Conservation (phyloP, 2,113 vertebrate species). For the Garra rufa region DNA sequence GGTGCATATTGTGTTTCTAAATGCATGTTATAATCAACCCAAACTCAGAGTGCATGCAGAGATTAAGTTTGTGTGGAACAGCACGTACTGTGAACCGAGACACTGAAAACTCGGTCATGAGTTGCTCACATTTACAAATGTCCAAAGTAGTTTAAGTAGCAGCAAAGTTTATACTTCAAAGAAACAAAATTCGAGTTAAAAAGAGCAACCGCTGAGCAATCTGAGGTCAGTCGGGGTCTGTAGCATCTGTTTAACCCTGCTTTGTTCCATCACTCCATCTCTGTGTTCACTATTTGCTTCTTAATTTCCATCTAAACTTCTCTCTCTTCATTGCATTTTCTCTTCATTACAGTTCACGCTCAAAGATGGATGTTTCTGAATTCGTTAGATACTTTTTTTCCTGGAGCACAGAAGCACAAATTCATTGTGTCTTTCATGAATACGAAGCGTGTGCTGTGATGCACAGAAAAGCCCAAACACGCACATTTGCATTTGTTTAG, state of each 20-base stretch:
- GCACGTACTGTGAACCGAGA: too few species aligned
- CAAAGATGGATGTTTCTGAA: slow-evolving; percentile 35
- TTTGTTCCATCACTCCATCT: background rate
- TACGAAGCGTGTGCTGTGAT: slow-evolving; percentile 44
- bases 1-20: too few species aligned
- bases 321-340: slow-evolving; percentile 18
- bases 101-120: too few species aligned
- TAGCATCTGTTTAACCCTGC: slow-evolving; percentile 7
- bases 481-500: slow-evolving; percentile 55
- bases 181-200: background rate
- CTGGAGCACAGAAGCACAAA: slow-evolving; percentile 47
- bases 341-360: background rate
- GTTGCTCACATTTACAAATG: background rate
- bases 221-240: background rate
- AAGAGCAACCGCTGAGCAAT: background rate
- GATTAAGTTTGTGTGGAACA: too few species aligned
- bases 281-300: background rate
- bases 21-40: too few species aligned
- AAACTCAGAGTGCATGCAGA: background rate
- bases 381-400: slow-evolving; percentile 4
- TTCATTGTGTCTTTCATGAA: slow-evolving; percentile 48
- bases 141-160: background rate
- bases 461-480: slow-evolving; percentile 41
- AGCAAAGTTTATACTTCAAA: background rate
- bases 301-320: slow-evolving; percentile 30